Evolutionary conservation across 2,113 vertebrate species (phyloP).

Genomic region (Phoxinus phoxinus): DNA sequence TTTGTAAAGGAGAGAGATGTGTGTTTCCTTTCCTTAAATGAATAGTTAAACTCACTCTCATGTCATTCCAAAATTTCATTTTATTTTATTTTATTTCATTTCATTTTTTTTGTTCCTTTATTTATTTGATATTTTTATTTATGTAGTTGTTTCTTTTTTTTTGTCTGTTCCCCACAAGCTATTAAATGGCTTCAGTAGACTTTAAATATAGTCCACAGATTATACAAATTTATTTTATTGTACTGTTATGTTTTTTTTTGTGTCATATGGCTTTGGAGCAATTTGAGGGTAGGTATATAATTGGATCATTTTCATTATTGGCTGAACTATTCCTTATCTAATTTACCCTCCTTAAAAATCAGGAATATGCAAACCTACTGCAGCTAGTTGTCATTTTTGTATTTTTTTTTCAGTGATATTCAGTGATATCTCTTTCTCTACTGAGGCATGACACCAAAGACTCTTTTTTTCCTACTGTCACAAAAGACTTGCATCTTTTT

Average conservation of each 20-base stretch:
- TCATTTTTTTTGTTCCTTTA: neutral
- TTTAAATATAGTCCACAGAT: neutral
- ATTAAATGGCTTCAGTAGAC: neutral
- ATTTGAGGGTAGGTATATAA: neutral
- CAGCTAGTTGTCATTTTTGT: neutral
- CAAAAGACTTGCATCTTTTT: neutral
- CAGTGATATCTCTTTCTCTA: neutral
- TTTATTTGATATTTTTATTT: neutral
- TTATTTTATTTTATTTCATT: neutral
- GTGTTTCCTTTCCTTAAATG: neutral
- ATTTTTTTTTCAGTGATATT: neutral
- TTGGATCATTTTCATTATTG: neutral
- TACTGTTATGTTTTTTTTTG: no score
- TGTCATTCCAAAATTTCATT: neutral
- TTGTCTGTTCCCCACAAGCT: neutral
- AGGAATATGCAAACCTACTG: neutral
- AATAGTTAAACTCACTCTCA: neutral
- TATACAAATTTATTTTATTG: neutral
- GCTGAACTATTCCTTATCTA: neutral
- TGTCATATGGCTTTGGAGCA: no score
- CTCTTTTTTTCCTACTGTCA: neutral
- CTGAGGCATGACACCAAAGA: neutral
- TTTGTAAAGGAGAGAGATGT: constrained; percentile 10
- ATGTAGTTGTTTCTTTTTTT: neutral
- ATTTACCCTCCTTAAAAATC: neutral